Evolutionary conservation across 2,888 invertebrate species (phyloP), one percentile per base, ranked within the genome.

Genomic region (Stomorhina lunata): DNA sequence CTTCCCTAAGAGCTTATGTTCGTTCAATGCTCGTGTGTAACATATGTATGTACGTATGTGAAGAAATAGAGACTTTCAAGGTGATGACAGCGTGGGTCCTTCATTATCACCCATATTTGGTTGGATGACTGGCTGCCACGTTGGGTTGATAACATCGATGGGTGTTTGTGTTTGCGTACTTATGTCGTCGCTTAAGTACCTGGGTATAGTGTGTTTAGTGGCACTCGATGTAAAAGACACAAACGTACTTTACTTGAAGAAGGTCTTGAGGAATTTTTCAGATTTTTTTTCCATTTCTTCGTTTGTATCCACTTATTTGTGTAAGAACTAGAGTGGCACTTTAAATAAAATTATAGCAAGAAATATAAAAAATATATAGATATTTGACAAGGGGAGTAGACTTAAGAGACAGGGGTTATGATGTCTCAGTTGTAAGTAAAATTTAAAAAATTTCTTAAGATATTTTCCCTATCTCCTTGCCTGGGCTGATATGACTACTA

Each of bases 31-130:
- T 71, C 10, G 40, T 29, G 63, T 27, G 55, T 59, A 17, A 57
- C 17, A 43, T 17, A 43, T 43, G 43, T 43, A 17, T 43, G 43
- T 10, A 57, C 10, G 55, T 32, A 32, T 32, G 29, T 7, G 2
- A 53, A n/a, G 10, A 57, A 55, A 37, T 10, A 10, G 50, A 79
- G 59, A 79, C 66, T 9, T 50, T 73, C 50, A 82, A 82, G 82
- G 79, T 79, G 79, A 79, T 82, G 75, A 82, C 82, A 79, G 82
- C 79, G 45, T 79, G 79, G 82, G 82, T 75, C 79, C 79, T 82
- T 72, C 59, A 59, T 59, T 50, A 66, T 66, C 43, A 69, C 20
- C 25, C 40, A 32, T 40, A n/a, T 59, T 20, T 37, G 34, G 2
- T 12, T 59, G 17, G 20, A 15, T 45, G 10, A 6, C 32, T 55